Evolutionary conservation across 2,888 invertebrate species (phyloP).

Genomic region (Hypolimnas misippus): DNA sequence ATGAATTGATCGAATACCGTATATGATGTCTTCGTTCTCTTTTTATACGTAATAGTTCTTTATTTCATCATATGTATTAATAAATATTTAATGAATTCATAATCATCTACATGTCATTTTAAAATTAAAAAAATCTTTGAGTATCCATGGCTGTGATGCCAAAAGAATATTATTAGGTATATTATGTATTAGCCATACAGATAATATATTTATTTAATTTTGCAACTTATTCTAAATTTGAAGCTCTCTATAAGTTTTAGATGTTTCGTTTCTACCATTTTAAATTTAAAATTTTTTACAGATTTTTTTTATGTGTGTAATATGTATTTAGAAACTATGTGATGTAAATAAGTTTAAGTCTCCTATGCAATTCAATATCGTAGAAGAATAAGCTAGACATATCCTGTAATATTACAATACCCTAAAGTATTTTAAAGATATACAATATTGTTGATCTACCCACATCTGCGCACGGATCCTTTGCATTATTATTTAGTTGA

Average conservation of each 20-base stretch:
- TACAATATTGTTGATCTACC: background rate
- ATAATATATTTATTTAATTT: no score
- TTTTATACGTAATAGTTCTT: no score
- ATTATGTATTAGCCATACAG: no score
- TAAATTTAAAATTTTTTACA: no score
- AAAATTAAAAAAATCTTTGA: background rate
- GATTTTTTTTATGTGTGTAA: background rate
- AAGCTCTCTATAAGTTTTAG: no score
- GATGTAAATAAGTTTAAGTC: background rate
- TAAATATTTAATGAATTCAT: no score
- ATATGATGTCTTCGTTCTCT: background rate
- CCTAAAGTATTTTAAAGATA: background rate
- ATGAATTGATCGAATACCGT: background rate
- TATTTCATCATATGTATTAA: no score
- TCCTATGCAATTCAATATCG: constrained; percentile 6
- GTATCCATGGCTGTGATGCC: constrained; percentile 14
- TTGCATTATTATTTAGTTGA: no score
- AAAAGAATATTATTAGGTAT: background rate
- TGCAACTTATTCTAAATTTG: no score
- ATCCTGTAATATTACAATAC: constrained; percentile 15
- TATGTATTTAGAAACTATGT: background rate
- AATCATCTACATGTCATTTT: background rate
- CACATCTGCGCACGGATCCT: background rate
- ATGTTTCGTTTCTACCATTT: no score
- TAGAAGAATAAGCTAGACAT: constrained; percentile 19